A percentile compares a stretch with the other conserved stretches of the same genome.
These are phyloP conservation scores for Tachystola acroxantha DNA, from an alignment of 2,888 invertebrate species.

Conservation along the genomic window DNA sequence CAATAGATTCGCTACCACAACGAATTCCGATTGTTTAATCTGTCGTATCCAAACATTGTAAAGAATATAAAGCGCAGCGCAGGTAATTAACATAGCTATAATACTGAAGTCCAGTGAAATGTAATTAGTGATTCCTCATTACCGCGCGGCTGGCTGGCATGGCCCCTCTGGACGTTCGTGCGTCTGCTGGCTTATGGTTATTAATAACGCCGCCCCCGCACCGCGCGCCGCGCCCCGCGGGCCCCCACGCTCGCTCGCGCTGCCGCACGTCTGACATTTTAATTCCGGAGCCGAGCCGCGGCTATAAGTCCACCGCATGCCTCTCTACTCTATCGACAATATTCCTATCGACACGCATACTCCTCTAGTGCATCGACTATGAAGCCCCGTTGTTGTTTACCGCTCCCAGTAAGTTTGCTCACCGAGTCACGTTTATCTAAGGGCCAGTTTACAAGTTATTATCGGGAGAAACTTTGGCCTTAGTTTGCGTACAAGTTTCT, in stretches of 20 bases:
- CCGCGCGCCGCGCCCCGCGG: slow-evolving; percentile 42
- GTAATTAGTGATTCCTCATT: slow-evolving; percentile 79
- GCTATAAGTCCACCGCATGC: slow-evolving; percentile 51
- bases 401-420: not conserved
- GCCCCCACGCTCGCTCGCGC: slow-evolving; percentile 57
- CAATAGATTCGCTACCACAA: not conserved
- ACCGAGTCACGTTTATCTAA: too few relatives aligned
- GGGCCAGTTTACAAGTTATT: too few relatives aligned
- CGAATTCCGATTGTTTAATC: not conserved
- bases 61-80: not conserved
- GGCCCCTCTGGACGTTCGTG: slow-evolving; percentile 78
- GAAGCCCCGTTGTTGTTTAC: slow-evolving; percentile 14
- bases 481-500: too few relatives aligned
- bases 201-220: slow-evolving; percentile 65
- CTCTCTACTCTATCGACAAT: slow-evolving; percentile 56
- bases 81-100: slow-evolving; percentile 51
- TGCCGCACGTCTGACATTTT: slow-evolving; percentile 77
- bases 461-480: too few relatives aligned
- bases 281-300: slow-evolving; percentile 69
- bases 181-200: slow-evolving; percentile 78
- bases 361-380: slow-evolving; percentile 34
- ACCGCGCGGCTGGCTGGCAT: slow-evolving; percentile 54
- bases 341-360: slow-evolving; percentile 55
- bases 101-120: slow-evolving; percentile 74
- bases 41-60: slow-evolving; percentile 1